Evolutionary conservation across 2,888 invertebrate genomes (phyloP), one percentile per base, ranked within the genome.

Genomic region (Agonum fuliginosum): DNA sequence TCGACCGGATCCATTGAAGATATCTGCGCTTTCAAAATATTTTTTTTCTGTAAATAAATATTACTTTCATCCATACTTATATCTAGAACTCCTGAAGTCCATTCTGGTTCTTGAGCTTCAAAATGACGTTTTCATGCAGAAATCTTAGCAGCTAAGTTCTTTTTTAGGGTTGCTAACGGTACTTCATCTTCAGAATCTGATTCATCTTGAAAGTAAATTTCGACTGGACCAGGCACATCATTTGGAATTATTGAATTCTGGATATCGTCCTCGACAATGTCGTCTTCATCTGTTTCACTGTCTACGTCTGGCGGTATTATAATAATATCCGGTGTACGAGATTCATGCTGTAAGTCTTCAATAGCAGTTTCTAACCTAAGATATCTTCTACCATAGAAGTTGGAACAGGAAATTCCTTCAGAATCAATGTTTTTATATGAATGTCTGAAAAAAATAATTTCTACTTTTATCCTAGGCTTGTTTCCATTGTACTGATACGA

Each of bases 171-270:
- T 43, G 43, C 43, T 43, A 43, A 43, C 43, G 17, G 43, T 43
- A 43, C n/a, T 43, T 62, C 62, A 14, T 62, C 6, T 46, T 48
- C 24, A 46, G 24, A 14, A 27, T 71, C 6, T 48, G 51, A 20
- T 22, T 54, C 46, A 82, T 80, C 12, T 75, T 79, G 5, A 71
- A 34, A 73, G 12, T 54, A 51, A 27, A 73, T 43, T 43, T 43
- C 43, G 1, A 65, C 73, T 34, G 1, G 12, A 3, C 65, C 65
- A 1, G 65, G 46, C 1, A 54, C 54, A 12, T 65, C 70, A 17
- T 34, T 70, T 70, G 70, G 46, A 43, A 70, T 5, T 4, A 12
- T 10, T 2, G 70, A 2, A 24, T 6, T 10, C 1, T 17, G 8
- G 6, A 34, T 17, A 5, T 70, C n/a, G 5, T 70, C 20, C 12